These are phyloP conservation scores for Nomada flava DNA, from an alignment of 2,888 invertebrate species.

Conservation along the genomic window DNA sequence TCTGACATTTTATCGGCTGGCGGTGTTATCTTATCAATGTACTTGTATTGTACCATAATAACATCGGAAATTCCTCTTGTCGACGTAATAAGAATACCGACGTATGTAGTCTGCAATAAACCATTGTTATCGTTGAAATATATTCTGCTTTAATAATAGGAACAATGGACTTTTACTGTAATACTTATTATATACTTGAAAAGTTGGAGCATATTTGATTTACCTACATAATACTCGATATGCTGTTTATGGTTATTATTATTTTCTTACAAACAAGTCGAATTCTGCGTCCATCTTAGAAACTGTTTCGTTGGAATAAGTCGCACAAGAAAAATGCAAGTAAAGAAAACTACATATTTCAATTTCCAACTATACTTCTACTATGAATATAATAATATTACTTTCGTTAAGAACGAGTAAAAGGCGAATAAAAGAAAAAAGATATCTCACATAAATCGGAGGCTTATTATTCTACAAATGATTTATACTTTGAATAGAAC, in stretches of 20 bases:
- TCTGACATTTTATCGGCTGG: neutral
- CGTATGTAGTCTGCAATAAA: no score
- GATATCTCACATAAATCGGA: no score
- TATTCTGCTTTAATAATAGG: neutral
- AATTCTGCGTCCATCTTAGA: neutral
- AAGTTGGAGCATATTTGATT: neutral
- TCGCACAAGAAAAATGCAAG: neutral
- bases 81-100: neutral
- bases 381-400: no score
- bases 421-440: no score
- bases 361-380: no score
- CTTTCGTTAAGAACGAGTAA: no score
- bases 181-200: neutral
- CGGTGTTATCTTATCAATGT: slow-evolving; percentile 21
- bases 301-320: neutral
- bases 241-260: neutral
- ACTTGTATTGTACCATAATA: neutral
- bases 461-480: no score
- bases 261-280: neutral
- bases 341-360: no score
- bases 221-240: neutral
- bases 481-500: no score
- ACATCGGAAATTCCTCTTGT: neutral
- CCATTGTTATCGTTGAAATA: neutral
- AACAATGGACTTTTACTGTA: neutral